phyloP scores from a whole-genome alignment of 2,888 invertebrate genomes.

The Morinoia aosen region DNA sequence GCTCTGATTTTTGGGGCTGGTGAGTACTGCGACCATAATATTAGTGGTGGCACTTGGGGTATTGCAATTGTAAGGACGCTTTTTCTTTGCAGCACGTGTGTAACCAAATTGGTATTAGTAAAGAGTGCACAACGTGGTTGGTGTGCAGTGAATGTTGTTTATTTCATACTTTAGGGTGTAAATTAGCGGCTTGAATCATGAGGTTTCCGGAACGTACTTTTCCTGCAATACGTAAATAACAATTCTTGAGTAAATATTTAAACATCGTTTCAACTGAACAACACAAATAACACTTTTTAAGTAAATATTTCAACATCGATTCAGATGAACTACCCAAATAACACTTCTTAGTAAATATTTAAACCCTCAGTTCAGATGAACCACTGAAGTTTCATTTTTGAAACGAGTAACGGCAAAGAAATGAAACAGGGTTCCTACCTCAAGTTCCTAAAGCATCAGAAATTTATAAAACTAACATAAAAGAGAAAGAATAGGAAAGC shows the following conservation, averaged over 20 bases:
- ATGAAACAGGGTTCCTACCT: no score
- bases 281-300: background rate
- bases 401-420: no score
- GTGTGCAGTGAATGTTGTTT: no score
- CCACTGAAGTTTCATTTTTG: background rate
- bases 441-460: no score
- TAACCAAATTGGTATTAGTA: no score
- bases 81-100: no score
- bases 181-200: background rate
- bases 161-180: no score
- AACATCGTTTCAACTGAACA: background rate
- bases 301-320: background rate
- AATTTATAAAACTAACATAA: no score
- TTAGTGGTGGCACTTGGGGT: background rate
- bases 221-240: background rate
- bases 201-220: background rate
- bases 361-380: background rate
- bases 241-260: background rate
- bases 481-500: no score
- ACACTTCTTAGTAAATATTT: background rate
- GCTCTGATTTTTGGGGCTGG: background rate
- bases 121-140: no score
- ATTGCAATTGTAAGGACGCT: background rate
- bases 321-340: background rate
- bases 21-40: background rate